Base-by-base conservation (phyloP, 2,797 vertebrate species). In the Silurus lanzhouensis region DNA sequence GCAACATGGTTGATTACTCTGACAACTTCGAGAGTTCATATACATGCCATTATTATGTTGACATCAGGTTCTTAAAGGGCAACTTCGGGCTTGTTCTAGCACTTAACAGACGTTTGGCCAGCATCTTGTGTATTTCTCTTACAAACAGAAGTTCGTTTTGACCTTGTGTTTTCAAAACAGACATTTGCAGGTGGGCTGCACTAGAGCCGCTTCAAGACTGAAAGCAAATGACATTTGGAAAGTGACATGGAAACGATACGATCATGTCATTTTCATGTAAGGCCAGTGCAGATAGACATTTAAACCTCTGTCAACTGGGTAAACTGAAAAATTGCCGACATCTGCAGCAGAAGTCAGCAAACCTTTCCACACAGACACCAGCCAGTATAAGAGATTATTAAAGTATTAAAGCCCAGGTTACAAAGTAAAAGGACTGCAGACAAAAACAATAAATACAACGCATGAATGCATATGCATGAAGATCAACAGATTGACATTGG, bases 1-100 rank as follows among this genome's bases (percentile, higher is more conserved):
- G 5, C 27, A 10, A 55, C 78, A 63, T 64, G 55, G 46, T 25
- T 83, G 48, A 86, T 80, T 74, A 55, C 10, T 5, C 20, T 46
- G 27, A 71, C 38, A 64, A 44, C 55, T 5, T 27, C 46, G 79
- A 82, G 71, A 77, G 63, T 22, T 70, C 58, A 74, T 19, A n/a
- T 58, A 58, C 55, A 61, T 55, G 82, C n/a, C 38, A 61, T 86
- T 80, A 83, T 78, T 80, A 72, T 76, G 46, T 64, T 78, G 81
- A 38, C 61, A 27, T 64, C 15, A 55, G 72, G 27, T 46, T 76
- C 58, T 58, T 85, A 66, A 81, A 74, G 58, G 78, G 58, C 19
- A 85, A 77, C 22, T 55, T 4, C 4, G 55, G 48, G 48, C 38
- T 84, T 7, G 57, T 52, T 12, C 44, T 46, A 46, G 9, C 44